A percentile compares a stretch with the other conserved stretches of the same genome.
Evolutionary conservation across 2,888 invertebrate species (phyloP).

Genomic region (Lasioglossum vierecki): DNA sequence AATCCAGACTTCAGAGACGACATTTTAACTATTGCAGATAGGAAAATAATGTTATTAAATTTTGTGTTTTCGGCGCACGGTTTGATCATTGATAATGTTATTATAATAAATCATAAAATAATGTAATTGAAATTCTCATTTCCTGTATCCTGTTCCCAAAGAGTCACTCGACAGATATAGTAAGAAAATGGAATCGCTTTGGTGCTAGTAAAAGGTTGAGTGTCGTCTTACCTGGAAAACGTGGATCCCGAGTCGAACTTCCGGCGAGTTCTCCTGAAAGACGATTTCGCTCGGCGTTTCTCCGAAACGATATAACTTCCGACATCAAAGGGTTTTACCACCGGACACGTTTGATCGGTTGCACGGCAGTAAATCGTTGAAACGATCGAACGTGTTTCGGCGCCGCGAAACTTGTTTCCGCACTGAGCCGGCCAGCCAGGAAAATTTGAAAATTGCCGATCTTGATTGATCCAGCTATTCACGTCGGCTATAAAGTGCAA

Average conservation of each 20-base stretch:
- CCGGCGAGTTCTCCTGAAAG: neutral
- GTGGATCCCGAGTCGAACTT: neutral
- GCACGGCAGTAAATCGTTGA: constrained; percentile 8
- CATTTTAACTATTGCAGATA: neutral
- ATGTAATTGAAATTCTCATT: neutral
- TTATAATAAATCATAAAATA: too few relatives aligned
- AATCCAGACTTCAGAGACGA: too few relatives aligned
- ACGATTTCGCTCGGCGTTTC: neutral
- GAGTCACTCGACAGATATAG: neutral
- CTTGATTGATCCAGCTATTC: constrained; percentile 60
- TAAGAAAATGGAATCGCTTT: neutral
- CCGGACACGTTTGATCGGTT: constrained; percentile 2
- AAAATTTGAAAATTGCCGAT: constrained; percentile 67
- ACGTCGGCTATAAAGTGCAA: constrained; percentile 50
- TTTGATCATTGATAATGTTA: too few relatives aligned
- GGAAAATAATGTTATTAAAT: too few relatives aligned
- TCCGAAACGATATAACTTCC: neutral
- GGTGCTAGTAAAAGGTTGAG: neutral
- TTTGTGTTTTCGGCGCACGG: too few relatives aligned
- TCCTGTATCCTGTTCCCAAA: neutral
- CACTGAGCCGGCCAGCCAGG: constrained; percentile 30
- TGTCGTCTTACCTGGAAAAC: constrained; percentile 23
- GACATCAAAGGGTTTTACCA: neutral
- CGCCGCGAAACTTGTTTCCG: constrained; percentile 22
- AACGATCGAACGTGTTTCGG: constrained; percentile 29